Evolutionary conservation across 2,888 invertebrate genomes (phyloP), one percentile per base, ranked within the genome.

Genomic region (Acronicta alni): DNA sequence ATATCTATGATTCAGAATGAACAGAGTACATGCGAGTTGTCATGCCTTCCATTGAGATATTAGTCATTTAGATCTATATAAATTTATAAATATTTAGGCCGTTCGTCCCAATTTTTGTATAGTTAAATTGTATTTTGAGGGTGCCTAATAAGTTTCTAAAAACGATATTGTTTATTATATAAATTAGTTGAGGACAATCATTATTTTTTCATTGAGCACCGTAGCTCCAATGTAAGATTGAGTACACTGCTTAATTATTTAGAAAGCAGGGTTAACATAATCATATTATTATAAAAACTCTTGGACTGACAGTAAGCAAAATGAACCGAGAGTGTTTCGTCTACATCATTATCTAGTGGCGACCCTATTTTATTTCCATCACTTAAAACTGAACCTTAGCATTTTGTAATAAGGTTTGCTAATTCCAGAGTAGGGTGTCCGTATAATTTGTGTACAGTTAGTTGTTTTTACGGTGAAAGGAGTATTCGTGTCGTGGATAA

Each of bases 281-380:
- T 14, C 7, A 54, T 15, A 48, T 42, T 45, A 26, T 35, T 52
- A 51, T 52, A 35, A 18, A 53, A 54, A 56, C 26, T 53, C 45
- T 41, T 32, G 42, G 53, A 20, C 45, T 57, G 49, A 55, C 46
- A 52, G 55, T 81, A 81, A 80, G 76, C 77, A 81, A 83, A 84
- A 82, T 81, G 71, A 57, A 82, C 43, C 23, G 73, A 83, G 75
- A 87, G 82, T 82, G 83, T 79, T 79, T 53, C 56, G 82, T 82
- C 83, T 80, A 85, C 87, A 82, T 88, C 87, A 86, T 89, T 89
- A 88, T 87, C 77, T 78, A 74, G 75, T 81, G 76, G 67, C 82
- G 65, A 79, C 84, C 83, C 75, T 82, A 80, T 80, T 76, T 70
- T 32, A 35, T 12, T 37, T 38, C 15, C 6, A 48, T 51, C 53